Evolutionary conservation across 2,797 vertebrate genomes (phyloP), one percentile per base, ranked within the genome.

Genomic region (Cuculus canorus): DNA sequence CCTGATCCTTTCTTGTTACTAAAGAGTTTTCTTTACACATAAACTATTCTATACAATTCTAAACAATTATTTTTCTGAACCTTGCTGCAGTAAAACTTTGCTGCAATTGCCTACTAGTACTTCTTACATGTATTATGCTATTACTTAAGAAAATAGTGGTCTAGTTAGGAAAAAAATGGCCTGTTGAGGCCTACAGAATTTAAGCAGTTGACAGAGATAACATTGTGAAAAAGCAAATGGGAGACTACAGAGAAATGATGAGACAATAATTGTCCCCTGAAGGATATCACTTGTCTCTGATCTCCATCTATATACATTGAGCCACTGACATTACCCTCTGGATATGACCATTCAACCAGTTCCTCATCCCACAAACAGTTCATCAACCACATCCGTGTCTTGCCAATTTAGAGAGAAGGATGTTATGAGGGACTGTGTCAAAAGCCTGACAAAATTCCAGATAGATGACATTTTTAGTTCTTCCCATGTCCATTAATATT

Each of bases 181-280:
- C 41, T 43, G 17, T 17, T 43, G 41, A 43, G 43, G 41, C 13
- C 41, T 43, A 13, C 41, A 43, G 9, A 25, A 10, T 54, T 41
- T 33, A 32, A 32, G 14, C 35, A 37, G 8, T 3, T 56, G 13
- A 47, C 13, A 53, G 27, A 69, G 22, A 10, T 52, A 71, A 54
- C 3, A 39, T 0, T 47, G 6, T 3, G 32, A 82, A 52, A 23
- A 52, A 27, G 7, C 10, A 76, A 71, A 65, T 1, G 1, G 8
- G 10, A 53, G 1, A 6, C 9, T 35, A 75, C 25, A 54, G 4
- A 63, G 23, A 52, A 57, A 81, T 13, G 8, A 8, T 52, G 43
- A 57, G 10, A 9, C 8, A 47, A 39, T 37, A 66, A 48, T 45
- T 45, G 2, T 45, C 17, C 17, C 45, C 45, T 8, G 15, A 45